Conservation (phyloP, 2,888 invertebrate species). For the Amphipoea lucens region DNA sequence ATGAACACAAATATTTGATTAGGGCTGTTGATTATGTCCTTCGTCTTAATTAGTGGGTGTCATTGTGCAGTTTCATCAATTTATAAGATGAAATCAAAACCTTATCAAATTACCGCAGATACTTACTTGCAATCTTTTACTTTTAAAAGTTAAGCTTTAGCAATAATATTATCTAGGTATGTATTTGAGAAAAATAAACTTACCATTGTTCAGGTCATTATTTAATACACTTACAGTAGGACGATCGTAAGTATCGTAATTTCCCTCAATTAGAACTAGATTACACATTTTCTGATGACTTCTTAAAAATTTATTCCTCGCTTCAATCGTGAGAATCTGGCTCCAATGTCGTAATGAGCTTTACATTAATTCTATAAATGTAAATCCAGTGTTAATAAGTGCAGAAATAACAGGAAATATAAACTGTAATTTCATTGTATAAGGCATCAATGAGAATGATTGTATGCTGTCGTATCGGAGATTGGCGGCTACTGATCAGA, state of each 20-base stretch:
- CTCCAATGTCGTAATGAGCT: conserved; percentile 40
- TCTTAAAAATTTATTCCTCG: conserved; percentile 16
- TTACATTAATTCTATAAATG: conserved; percentile 55
- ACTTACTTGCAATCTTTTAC: not conserved
- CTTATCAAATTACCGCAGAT: not conserved
- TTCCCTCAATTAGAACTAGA: conserved; percentile 51
- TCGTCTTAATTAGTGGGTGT: conserved; percentile 10
- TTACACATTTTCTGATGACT: conserved; percentile 43
- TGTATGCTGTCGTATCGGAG: conserved; percentile 69
- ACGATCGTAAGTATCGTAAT: conserved; percentile 12
- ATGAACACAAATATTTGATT: conserved; percentile 43
- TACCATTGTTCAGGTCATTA: not conserved
- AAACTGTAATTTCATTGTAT: conserved; percentile 79
- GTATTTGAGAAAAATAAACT: not conserved
- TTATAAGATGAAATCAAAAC: conserved; percentile 7
- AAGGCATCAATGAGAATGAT: conserved; percentile 74
- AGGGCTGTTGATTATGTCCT: conserved; percentile 28
- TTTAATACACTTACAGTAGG: not conserved
- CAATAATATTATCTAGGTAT: too few relatives aligned
- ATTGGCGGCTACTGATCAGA: conserved; percentile 65
- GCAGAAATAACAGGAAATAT: conserved; percentile 75
- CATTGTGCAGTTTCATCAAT: conserved; percentile 4
- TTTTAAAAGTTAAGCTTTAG: not conserved
- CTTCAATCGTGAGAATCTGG: conserved; percentile 47
- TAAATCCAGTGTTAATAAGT: conserved; percentile 56